These are phyloP conservation scores for Conistra vaccinii DNA, from an alignment of 2,888 invertebrate genomes.

Conservation along the genomic window DNA sequence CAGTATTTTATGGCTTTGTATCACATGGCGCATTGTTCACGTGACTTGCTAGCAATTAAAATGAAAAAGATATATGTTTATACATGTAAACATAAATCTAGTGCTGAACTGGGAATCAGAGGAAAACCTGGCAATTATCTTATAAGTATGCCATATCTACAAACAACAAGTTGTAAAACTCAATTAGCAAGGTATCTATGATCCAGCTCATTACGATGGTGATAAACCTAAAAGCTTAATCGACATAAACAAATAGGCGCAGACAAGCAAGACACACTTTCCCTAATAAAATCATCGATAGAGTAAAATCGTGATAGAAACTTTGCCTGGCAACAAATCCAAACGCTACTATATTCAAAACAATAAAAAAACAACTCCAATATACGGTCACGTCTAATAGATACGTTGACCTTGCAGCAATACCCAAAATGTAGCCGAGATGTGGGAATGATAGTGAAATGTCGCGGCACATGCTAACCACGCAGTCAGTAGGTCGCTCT, in stretches of 20 bases:
- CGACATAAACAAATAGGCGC: slow-evolving; percentile 10
- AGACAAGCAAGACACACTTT: slow-evolving; percentile 8
- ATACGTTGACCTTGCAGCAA: slow-evolving; percentile 63
- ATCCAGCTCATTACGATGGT: slow-evolving; percentile 6
- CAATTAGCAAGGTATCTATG: background rate
- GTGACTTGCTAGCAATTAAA: slow-evolving; percentile 42
- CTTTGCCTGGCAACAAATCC: slow-evolving; percentile 33
- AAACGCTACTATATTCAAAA: slow-evolving; percentile 19
- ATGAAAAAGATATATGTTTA: slow-evolving; percentile 14
- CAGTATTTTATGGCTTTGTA: slow-evolving; percentile 41
- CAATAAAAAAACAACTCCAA: slow-evolving; percentile 28
- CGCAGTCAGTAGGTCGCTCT: slow-evolving; percentile 83
- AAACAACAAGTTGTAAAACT: slow-evolving; percentile 5
- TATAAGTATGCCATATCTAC: background rate
- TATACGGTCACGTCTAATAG: slow-evolving; percentile 56
- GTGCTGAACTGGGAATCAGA: background rate
- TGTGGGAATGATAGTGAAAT: slow-evolving; percentile 82
- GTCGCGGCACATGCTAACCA: slow-evolving; percentile 74
- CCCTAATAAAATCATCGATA: slow-evolving; percentile 23
- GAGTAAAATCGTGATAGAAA: slow-evolving; percentile 6
- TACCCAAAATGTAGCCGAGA: slow-evolving; percentile 68
- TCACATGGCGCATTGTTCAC: slow-evolving; percentile 35
- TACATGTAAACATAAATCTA: slow-evolving; percentile 25
- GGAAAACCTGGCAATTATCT: slow-evolving; percentile 15
- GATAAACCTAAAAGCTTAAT: slow-evolving; percentile 19